Conservation (phyloP, 2,797 vertebrate species). For the Pangasius djambal region DNA sequence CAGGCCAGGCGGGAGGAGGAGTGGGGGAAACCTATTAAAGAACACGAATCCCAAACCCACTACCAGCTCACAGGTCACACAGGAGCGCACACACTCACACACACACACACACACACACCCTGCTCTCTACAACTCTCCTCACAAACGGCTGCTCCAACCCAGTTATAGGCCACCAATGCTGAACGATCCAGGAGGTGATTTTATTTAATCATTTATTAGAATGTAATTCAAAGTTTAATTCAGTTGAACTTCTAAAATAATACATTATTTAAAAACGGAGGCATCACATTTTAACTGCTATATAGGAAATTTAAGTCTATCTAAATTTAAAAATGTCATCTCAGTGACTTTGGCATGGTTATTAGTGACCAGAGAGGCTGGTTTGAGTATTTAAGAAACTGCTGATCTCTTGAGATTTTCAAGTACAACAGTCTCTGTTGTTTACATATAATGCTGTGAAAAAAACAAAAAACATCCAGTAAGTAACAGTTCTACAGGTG, state of each 20-base stretch:
- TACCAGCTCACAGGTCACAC: conserved; percentile 51
- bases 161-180: conserved; percentile 21
- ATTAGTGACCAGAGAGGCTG: background rate
- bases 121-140: conserved; percentile 21
- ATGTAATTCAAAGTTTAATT: conserved; percentile 14
- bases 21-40: conserved; percentile 58
- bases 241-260: conserved; percentile 9
- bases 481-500: background rate
- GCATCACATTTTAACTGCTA: background rate
- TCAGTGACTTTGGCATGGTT: background rate
- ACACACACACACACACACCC: conserved; percentile 23
- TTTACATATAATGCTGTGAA: background rate
- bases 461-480: background rate
- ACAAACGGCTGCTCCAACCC: conserved; percentile 14
- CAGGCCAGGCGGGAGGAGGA: conserved; percentile 57
- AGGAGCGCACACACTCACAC: conserved; percentile 19
- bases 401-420: background rate
- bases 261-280: background rate
- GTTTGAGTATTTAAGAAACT: background rate
- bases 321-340: background rate
- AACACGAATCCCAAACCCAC: conserved; percentile 51
- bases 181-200: conserved; percentile 24
- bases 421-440: background rate
- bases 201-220: conserved; percentile 16
- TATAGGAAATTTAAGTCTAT: background rate